These are phyloP conservation scores for Mercenaria mercenaria DNA, from an alignment of 1,140 invertebrate species.

Conservation along the genomic window DNA sequence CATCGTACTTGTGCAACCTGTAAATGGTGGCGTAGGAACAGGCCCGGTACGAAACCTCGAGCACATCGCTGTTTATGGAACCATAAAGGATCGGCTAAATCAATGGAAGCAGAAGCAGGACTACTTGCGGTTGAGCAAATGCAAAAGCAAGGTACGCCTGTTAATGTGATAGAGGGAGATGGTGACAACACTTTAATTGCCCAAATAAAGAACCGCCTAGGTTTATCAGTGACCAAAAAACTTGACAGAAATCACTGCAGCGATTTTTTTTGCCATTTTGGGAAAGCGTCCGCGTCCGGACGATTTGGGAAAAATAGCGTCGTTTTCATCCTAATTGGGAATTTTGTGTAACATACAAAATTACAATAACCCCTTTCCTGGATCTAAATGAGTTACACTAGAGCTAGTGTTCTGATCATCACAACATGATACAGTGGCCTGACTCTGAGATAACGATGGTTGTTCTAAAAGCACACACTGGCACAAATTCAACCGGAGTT, in stretches of 20 bases:
- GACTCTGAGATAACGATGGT: too few relatives aligned
- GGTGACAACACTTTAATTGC: slow-evolving; percentile 58
- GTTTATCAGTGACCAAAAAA: slow-evolving; percentile 7
- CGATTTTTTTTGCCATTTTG: too few relatives aligned
- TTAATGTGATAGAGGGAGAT: slow-evolving; percentile 57
- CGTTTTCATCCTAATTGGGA: too few relatives aligned
- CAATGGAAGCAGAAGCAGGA: not conserved
- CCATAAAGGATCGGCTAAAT: slow-evolving; percentile 3
- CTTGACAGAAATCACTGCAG: slow-evolving; percentile 56
- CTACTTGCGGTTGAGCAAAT: slow-evolving; percentile 16
- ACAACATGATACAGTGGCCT: too few relatives aligned
- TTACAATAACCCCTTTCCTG: too few relatives aligned
- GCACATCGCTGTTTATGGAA: not conserved
- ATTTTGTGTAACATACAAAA: too few relatives aligned
- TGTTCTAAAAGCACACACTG: too few relatives aligned
- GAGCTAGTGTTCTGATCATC: too few relatives aligned
- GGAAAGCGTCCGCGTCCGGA: too few relatives aligned
- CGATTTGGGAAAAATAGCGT: too few relatives aligned
- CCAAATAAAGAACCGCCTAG: slow-evolving; percentile 9
- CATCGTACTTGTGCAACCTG: slow-evolving; percentile 46
- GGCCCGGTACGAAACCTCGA: not conserved
- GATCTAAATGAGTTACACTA: too few relatives aligned
- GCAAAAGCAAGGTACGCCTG: slow-evolving; percentile 30
- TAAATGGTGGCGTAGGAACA: slow-evolving; percentile 43
- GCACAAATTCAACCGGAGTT: too few relatives aligned